Conservation (phyloP, 2,797 vertebrate species). For the Amblyraja radiata region DNA sequence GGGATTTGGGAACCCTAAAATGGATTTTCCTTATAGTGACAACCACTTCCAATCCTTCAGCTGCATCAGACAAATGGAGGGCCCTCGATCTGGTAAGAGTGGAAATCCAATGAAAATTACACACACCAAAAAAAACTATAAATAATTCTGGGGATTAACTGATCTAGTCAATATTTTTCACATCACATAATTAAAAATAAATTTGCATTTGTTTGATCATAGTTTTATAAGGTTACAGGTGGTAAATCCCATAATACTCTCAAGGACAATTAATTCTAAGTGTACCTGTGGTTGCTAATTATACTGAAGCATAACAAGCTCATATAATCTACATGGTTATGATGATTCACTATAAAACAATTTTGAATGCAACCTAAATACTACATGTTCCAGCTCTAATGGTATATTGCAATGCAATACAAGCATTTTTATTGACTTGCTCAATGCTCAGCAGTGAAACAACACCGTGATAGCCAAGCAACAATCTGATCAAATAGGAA, state of each 20-base stretch:
- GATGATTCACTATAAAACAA: constrained; percentile 25
- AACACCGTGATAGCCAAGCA: neutral
- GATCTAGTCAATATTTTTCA: neutral
- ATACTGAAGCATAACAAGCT: constrained; percentile 10
- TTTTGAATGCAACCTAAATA: constrained; percentile 24
- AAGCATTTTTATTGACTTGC: neutral
- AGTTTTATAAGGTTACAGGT: constrained; percentile 21
- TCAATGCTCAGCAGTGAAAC: neutral
- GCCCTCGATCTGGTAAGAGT: neutral
- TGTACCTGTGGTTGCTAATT: constrained; percentile 34
- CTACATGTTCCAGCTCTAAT: constrained; percentile 7
- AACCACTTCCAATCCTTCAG: neutral
- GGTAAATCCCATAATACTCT: constrained; percentile 29
- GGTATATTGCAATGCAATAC: neutral
- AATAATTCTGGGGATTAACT: neutral
- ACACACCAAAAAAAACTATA: neutral
- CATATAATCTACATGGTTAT: constrained; percentile 19
- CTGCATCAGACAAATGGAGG: neutral
- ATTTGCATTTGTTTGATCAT: neutral
- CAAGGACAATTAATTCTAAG: constrained; percentile 33
- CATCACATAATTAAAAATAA: neutral
- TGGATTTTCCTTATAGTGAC: neutral
- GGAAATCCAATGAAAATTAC: neutral
- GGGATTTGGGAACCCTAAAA: neutral
- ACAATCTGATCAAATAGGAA: neutral